Conservation (phyloP, 1,140 invertebrate species). For the Armadillidium nasatum region DNA sequence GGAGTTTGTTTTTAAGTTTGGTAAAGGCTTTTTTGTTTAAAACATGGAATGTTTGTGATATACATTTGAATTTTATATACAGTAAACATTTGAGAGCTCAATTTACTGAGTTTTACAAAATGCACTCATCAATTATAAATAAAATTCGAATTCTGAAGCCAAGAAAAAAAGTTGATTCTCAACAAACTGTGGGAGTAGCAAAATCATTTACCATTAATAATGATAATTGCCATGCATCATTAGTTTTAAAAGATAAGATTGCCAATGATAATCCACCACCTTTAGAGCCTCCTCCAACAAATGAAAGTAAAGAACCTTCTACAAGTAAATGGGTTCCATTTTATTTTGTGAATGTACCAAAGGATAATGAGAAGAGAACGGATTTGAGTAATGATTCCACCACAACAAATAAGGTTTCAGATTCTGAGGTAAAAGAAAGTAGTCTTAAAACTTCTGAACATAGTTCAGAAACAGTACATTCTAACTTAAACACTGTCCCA, state of each 20-base stretch:
- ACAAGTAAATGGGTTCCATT: background rate
- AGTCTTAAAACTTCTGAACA: too few relatives aligned
- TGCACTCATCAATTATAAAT: background rate
- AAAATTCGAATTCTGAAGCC: conserved; percentile 1
- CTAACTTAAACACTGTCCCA: too few relatives aligned
- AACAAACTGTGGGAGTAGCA: background rate
- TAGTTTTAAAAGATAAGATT: background rate
- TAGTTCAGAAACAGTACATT: too few relatives aligned
- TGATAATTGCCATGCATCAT: background rate
- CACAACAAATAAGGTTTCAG: too few relatives aligned
- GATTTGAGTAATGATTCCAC: background rate
- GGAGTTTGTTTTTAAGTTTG: conserved; percentile 1
- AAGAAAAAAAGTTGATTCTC: background rate
- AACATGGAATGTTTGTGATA: too few relatives aligned
- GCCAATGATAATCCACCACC: background rate
- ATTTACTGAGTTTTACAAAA: background rate
- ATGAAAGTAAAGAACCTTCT: background rate
- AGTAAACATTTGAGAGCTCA: too few relatives aligned
- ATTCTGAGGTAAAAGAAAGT: too few relatives aligned
- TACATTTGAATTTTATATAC: too few relatives aligned
- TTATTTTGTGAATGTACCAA: background rate
- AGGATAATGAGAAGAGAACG: background rate
- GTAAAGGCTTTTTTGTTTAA: background rate
- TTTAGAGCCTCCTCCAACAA: background rate
- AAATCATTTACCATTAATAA: conserved; percentile 8